Base-by-base conservation (phyloP, 2,797 vertebrate species). In the Ambastaia sidthimunki region DNA sequence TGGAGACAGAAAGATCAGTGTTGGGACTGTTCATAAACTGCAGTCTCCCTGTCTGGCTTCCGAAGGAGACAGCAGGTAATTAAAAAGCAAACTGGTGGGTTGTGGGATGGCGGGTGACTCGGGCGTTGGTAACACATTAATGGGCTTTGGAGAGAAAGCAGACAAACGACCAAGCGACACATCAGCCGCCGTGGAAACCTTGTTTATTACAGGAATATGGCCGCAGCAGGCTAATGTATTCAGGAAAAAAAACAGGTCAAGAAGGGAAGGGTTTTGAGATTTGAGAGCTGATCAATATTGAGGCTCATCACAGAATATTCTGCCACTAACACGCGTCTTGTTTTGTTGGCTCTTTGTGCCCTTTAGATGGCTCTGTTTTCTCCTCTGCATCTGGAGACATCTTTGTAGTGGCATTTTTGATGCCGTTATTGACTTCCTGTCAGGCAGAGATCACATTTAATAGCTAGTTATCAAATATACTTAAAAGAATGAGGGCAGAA, bases 41-140 rank as follows among this genome's bases (percentile, higher is more conserved):
- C 89, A 87, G 87, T 86, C 85, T 89, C 87, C 88, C 86, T 86
- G 86, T 87, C 86, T 82, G 80, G 76, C 78, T 65, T 87, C 74
- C 86, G 87, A 85, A 88, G 86, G 87, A 93, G 88, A 93, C 88
- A 88, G 90, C 87, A 89, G 88, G 90, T 92, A 92, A 93, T 92
- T 92, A 93, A 92, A 92, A 90, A 87, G 87, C 86, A 89, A 87
- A 89, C 83, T 86, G 85, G 86, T 16, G 34, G 52, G 23, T 15
- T n/a, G 59, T 48, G 59, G 59, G 18, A 47, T 4, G 21, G 71
- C 5, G 28, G 21, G 50, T 2, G 28, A 18, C 81, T 83, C 76
- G 74, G 80, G 82, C 78, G 0, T 59, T 13, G 10, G 25, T 67
- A 37, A 54, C 0, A 11, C 18, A 63, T 63, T 50, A 63, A 63